Conservation (phyloP, 2,113 vertebrate species). For the Lamprotornis superbus region DNA sequence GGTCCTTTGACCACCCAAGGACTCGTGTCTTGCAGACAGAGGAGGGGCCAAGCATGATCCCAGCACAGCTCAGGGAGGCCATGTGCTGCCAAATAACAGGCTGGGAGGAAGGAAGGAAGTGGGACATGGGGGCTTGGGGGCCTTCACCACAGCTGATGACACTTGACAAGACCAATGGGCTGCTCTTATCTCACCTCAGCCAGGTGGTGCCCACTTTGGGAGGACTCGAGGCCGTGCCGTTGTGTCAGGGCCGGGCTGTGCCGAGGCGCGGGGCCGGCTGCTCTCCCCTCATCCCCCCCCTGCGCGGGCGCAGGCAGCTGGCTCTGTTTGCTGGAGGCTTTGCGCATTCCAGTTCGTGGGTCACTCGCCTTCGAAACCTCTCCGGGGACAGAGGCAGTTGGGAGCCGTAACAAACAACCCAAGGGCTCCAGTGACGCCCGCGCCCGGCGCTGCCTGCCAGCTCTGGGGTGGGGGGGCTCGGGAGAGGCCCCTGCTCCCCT, state of each 20-base stretch:
- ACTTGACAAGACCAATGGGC: not conserved
- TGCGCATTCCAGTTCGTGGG: slow-evolving; percentile 62
- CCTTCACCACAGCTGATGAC: not conserved
- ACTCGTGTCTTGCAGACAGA: fast-evolving
- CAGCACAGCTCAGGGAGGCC: not conserved
- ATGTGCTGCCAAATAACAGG: not conserved
- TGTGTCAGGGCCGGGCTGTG: fast-evolving
- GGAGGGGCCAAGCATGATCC: fast-evolving
- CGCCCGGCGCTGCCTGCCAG: not conserved
- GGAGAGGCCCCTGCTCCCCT: not conserved
- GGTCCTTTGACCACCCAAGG: not conserved
- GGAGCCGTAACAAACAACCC: slow-evolving; percentile 41
- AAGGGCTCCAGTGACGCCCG: slow-evolving; percentile 8
- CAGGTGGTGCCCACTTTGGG: not conserved
- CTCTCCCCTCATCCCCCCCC: not conserved
- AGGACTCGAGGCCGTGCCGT: fast-evolving
- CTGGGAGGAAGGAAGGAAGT: not conserved
- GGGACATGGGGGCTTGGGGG: not conserved
- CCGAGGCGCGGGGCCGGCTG: not conserved
- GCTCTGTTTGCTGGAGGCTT: slow-evolving; percentile 64
- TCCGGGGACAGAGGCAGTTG: slow-evolving; percentile 44
- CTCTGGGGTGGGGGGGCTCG: not conserved
- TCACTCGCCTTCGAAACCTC: slow-evolving; percentile 57
- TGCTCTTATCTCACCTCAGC: not conserved
- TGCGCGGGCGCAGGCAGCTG: slow-evolving; percentile 49